Conservation (phyloP, 2,888 invertebrate genomes). For the Aporophyla lueneburgensis region DNA sequence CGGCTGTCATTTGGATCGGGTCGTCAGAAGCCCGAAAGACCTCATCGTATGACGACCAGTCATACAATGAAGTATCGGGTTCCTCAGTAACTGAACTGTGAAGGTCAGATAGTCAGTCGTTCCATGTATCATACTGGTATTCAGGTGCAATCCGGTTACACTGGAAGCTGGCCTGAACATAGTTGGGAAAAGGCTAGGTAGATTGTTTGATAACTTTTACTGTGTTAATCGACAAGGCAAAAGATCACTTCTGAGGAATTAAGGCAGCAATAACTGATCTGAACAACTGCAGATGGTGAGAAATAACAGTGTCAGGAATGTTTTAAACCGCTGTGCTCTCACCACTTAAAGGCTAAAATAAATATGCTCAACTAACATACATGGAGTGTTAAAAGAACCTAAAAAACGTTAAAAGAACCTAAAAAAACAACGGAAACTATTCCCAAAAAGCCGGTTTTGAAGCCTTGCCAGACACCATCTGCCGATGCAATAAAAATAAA, state of each 20-base stretch:
- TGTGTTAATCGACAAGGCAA: neutral
- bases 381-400: constrained; percentile 35
- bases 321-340: constrained; percentile 6
- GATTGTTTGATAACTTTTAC: neutral
- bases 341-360: constrained; percentile 5
- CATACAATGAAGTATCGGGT: too few relatives aligned
- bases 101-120: too few relatives aligned
- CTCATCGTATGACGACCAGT: too few relatives aligned
- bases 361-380: constrained; percentile 32
- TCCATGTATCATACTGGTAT: too few relatives aligned
- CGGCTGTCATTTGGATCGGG: too few relatives aligned
- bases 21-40: too few relatives aligned
- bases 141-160: too few relatives aligned
- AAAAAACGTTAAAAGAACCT: constrained; percentile 52
- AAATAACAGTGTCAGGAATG: neutral
- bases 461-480: constrained; percentile 61
- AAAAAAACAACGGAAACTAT: constrained; percentile 66
- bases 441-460: constrained; percentile 66
- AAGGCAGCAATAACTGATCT: neutral
- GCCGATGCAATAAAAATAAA: constrained; percentile 54
- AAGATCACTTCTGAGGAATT: neutral
- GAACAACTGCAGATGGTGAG: neutral
- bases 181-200: too few relatives aligned
- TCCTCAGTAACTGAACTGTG: too few relatives aligned
- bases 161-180: too few relatives aligned